These are phyloP conservation scores for Trichonephila clavipes DNA, from an alignment of 1,140 invertebrate genomes.

Conservation along the genomic window DNA sequence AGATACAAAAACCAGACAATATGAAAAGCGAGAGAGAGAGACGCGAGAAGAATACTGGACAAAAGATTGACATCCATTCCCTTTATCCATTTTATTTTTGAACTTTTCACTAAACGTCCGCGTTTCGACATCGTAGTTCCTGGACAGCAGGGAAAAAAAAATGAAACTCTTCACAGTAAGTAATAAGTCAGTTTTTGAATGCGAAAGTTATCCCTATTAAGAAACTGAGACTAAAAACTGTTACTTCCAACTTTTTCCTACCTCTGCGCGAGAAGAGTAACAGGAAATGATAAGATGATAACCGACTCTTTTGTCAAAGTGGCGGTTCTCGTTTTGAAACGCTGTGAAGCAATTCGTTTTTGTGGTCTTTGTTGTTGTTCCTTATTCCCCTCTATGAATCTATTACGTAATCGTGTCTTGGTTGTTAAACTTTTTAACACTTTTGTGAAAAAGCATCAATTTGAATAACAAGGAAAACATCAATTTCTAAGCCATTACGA, in stretches of 20 bases:
- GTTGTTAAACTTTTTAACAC: not conserved
- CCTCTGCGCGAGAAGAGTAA: not conserved
- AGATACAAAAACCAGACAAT: not conserved
- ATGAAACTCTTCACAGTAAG: not conserved
- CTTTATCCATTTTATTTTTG: not conserved
- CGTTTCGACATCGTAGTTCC: not conserved
- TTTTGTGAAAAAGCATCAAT: not conserved
- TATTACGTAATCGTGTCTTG: not conserved
- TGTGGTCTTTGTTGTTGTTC: not conserved
- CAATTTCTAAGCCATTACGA: too few species aligned
- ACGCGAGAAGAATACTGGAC: not conserved
- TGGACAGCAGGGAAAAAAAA: not conserved
- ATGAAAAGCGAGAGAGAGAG: not conserved
- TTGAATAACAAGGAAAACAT: too few species aligned
- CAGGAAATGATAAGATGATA: slow-evolving; percentile 18
- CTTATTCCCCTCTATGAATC: not conserved
- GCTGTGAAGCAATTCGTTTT: not conserved
- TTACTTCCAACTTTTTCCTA: not conserved
- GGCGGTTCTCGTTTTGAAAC: not conserved
- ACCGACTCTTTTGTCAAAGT: slow-evolving; percentile 1
- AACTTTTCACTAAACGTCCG: not conserved
- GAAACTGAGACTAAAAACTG: not conserved
- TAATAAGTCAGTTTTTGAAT: not conserved
- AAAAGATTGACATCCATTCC: not conserved
- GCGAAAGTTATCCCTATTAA: slow-evolving; percentile 20